A percentile compares a stretch with the other conserved stretches of the same genome.
phyloP scores from a whole-genome alignment of 2,797 vertebrate species.

The Ara ararauna region DNA sequence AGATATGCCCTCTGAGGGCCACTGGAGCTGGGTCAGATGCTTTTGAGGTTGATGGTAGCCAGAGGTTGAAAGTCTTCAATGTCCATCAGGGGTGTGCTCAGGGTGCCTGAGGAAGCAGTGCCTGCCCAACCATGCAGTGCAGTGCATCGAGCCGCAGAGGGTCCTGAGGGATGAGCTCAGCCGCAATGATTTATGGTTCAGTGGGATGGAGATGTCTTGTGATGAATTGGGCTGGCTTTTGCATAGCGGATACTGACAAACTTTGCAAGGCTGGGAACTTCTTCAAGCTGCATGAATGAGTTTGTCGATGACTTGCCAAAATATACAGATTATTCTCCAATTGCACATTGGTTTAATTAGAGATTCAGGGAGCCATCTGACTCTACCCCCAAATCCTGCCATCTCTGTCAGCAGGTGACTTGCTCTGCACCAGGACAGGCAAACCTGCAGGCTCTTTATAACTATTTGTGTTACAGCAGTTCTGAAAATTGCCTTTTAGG shows the following conservation, averaged over 20 bases:
- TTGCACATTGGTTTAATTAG: background rate
- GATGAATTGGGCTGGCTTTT: background rate
- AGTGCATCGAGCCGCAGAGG: fast-evolving
- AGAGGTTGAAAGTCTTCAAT: background rate
- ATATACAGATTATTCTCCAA: background rate
- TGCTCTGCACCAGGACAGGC: background rate
- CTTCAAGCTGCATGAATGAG: background rate
- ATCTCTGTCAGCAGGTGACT: background rate
- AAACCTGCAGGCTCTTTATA: background rate
- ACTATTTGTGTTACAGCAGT: background rate
- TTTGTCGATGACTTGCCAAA: background rate
- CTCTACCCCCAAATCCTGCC: background rate
- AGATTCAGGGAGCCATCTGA: background rate
- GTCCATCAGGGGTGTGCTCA: background rate
- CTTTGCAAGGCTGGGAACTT: background rate
- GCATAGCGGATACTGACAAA: background rate
- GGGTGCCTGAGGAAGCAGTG: fast-evolving
- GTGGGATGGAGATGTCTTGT: fast-evolving
- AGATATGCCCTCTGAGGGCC: background rate
- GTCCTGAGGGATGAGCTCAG: background rate
- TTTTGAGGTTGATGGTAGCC: background rate
- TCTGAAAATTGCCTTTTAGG: background rate
- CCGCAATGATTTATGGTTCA: background rate
- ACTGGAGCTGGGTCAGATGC: background rate
- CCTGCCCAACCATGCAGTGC: background rate